These are phyloP conservation scores for Potamarius usumacintae DNA, from an alignment of 2,113 vertebrate genomes.

Conservation along the genomic window DNA sequence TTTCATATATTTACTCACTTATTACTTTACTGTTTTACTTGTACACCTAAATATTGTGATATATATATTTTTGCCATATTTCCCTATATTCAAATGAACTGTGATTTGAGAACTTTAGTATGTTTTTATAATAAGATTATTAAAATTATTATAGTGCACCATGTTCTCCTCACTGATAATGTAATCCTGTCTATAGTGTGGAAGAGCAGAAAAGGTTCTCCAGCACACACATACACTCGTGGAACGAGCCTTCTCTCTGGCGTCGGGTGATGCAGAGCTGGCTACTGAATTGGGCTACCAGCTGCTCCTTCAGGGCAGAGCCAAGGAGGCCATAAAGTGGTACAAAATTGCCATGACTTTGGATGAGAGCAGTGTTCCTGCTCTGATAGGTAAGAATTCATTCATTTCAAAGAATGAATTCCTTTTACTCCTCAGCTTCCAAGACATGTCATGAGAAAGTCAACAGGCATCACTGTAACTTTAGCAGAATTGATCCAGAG, in stretches of 20 bases:
- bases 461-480: neutral
- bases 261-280: conserved; percentile 78
- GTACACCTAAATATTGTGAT: neutral
- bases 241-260: conserved; percentile 80
- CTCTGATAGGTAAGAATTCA: conserved; percentile 78
- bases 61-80: neutral
- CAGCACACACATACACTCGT: conserved; percentile 83
- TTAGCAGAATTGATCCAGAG: neutral
- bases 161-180: neutral
- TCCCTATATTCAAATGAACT: neutral
- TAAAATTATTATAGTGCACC: neutral
- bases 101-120: neutral
- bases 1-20: neutral
- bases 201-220: conserved; percentile 83
- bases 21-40: neutral
- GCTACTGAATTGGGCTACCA: conserved; percentile 93
- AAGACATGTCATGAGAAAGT: neutral
- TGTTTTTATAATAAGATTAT: neutral
- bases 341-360: conserved; percentile 87
- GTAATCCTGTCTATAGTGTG: conserved; percentile 78
- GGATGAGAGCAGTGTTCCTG: conserved; percentile 85
- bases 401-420: neutral
- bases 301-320: conserved; percentile 84
- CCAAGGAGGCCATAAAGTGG: conserved; percentile 87
- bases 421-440: neutral